Evolutionary conservation across 2,888 invertebrate genomes (phyloP), one percentile per base, ranked within the genome.

Genomic region (Hirtodrosophila trivittata): DNA sequence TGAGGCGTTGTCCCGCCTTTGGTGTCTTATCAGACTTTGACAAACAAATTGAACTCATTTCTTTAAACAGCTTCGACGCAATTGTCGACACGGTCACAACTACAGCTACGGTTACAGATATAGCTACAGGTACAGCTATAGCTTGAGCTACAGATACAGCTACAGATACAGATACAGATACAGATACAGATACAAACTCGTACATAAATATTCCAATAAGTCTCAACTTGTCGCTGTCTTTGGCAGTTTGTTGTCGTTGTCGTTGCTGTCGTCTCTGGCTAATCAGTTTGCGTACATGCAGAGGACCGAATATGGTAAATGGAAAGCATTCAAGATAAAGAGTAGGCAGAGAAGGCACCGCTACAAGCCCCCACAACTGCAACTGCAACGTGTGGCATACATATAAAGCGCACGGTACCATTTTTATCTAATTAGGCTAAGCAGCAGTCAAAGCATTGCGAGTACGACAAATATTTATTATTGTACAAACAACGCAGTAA

Each of bases 351-450:
- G 57, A 26, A 28, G 30, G 26, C 13, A 47, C 43, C 50, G 37
- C 32, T n/a, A n/a, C n/a, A n/a, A n/a, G n/a, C n/a, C n/a, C n/a
- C n/a, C n/a, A n/a, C n/a, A n/a, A n/a, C n/a, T n/a, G n/a, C n/a
- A n/a, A n/a, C n/a, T 62, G 58, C 59, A 70, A 60, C 52, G 35
- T 68, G 74, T 59, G 58, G 58, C 56, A 66, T 51, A 54, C 52
- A 70, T 72, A 72, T 46, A 49, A 57, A 73, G 60, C 43, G 25
- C 37, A 55, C 62, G 64, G 60, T 72, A 57, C 77, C 77, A 78
- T 74, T 80, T 84, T 86, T 86, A 86, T 86, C 86, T 87, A 86
- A 86, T 87, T 87, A 86, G 86, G 87, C 87, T 87, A 87, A 87
- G 75, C 84, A 73, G 75, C 66, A 60, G 50, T 54, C 50, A 56